These are phyloP conservation scores for Ganaspis sp. DNA, from an alignment of 1,140 invertebrate species.

Conservation along the genomic window DNA sequence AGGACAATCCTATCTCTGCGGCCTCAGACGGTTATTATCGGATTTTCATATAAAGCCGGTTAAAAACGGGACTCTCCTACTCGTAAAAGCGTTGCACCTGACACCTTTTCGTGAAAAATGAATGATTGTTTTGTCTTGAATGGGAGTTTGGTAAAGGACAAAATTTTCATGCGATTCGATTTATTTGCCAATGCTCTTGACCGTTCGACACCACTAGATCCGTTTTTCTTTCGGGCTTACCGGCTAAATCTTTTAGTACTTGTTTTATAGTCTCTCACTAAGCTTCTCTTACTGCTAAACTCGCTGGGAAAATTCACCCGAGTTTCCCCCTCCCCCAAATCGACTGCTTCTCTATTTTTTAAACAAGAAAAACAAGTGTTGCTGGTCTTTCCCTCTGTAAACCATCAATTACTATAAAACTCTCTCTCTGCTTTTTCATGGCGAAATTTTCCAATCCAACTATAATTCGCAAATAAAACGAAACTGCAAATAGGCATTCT, in stretches of 20 bases:
- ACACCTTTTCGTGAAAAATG: conserved; percentile 1
- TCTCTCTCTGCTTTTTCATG: not conserved
- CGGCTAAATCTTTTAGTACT: conserved; percentile 3
- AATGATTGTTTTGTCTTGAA: conserved; percentile 7
- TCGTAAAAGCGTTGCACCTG: conserved; percentile 43
- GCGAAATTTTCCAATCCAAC: not conserved
- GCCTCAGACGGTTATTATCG: conserved; percentile 53
- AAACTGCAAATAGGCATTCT: no score
- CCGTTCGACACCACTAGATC: not conserved
- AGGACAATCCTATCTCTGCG: conserved; percentile 15
- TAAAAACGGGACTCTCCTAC: conserved; percentile 41
- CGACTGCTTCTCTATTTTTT: not conserved
- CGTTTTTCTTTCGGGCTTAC: not conserved
- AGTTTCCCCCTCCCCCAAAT: not conserved
- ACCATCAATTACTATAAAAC: no score
- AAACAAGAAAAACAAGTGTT: not conserved
- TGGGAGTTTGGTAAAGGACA: not conserved
- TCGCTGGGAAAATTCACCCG: conserved; percentile 13
- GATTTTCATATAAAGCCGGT: conserved; percentile 61
- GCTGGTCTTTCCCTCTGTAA: not conserved
- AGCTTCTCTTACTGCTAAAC: conserved; percentile 11
- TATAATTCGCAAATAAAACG: no score
- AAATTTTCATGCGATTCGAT: not conserved
- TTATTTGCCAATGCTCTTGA: conserved; percentile 32
- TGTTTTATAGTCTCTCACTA: not conserved